Conservation (phyloP, 2,888 invertebrate genomes). For the Drosophila pseudotalamancana region DNA sequence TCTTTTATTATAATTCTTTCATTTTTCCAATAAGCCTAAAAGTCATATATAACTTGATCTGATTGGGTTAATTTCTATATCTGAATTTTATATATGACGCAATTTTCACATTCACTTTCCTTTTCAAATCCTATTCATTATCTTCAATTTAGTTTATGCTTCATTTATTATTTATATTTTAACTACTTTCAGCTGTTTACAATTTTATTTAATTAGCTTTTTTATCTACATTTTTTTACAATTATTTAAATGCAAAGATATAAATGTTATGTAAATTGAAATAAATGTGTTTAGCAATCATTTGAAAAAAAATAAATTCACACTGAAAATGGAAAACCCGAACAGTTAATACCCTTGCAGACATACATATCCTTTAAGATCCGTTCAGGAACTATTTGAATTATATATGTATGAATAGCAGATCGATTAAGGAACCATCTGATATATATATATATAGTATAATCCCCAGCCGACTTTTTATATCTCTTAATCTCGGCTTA, state of each 20-base stretch:
- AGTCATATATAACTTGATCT: not conserved
- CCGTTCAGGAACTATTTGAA: no score
- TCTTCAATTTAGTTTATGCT: not conserved
- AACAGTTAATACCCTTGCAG: not conserved
- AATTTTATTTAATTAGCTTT: constrained; percentile 3
- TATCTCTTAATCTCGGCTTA: no score
- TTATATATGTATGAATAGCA: no score
- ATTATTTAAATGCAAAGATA: constrained; percentile 7
- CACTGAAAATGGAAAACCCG: not conserved
- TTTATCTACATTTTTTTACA: not conserved
- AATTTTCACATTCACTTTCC: not conserved
- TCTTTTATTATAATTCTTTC: not conserved
- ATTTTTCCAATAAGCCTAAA: not conserved
- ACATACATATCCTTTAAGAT: no score
- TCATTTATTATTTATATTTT: not conserved
- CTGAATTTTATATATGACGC: not conserved
- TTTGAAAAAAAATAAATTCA: not conserved
- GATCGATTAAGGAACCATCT: no score
- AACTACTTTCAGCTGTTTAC: not conserved
- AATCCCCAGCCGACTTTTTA: no score
- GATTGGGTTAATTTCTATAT: not conserved
- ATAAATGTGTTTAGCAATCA: not conserved
- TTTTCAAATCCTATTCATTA: not conserved
- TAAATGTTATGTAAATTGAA: not conserved
- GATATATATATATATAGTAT: no score